Conservation (phyloP, 2,888 invertebrate genomes). For the Bugulina stolonifera region DNA sequence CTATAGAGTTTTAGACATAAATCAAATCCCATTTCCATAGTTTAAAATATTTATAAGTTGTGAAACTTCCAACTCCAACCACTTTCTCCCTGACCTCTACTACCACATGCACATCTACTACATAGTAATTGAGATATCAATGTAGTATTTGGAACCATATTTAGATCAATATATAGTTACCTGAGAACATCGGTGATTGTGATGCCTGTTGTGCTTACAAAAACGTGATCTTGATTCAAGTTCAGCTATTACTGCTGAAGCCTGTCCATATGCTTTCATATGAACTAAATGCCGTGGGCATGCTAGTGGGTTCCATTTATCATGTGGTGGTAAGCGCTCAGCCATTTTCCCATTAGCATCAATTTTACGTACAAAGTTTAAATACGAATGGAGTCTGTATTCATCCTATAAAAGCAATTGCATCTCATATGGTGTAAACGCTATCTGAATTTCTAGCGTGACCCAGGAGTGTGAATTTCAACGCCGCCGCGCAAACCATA, state of each 20-base stretch:
- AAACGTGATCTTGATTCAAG: neutral
- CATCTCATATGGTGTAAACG: neutral
- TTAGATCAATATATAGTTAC: no score
- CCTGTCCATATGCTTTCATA: neutral
- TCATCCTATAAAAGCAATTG: neutral
- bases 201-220: neutral
- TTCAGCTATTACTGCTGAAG: neutral
- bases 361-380: conserved; percentile 11
- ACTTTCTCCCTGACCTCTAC: no score
- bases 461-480: neutral
- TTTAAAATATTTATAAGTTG: no score
- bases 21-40: no score
- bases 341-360: neutral
- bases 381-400: neutral
- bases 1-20: no score
- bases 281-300: neutral
- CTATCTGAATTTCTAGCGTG: neutral
- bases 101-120: no score
- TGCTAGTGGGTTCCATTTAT: neutral
- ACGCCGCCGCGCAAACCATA: neutral
- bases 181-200: no score
- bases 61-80: no score
- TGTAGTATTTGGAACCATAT: no score
- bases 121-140: no score
- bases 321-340: neutral